Percentiles rank a stretch among this genome's conserved stretches.
phyloP scores from a whole-genome alignment of 2,797 vertebrate species.

The Leptatherina wallacei region DNA sequence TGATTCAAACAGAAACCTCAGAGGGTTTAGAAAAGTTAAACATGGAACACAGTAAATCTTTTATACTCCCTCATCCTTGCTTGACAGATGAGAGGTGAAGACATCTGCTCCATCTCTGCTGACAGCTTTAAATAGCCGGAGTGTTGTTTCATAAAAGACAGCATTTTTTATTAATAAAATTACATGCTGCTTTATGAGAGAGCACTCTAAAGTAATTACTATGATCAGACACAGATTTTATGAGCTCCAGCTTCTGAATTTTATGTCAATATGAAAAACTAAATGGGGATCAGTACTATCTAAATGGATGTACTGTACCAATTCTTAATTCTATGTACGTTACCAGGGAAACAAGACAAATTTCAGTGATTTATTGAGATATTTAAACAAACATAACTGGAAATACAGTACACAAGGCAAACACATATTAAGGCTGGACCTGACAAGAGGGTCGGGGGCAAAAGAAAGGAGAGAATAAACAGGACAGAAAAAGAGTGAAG shows the following conservation, averaged over 20 bases:
- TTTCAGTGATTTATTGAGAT: no score
- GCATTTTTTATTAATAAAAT: constrained; percentile 34
- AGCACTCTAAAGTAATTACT: constrained; percentile 16
- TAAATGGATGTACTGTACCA: not conserved
- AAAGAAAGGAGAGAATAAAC: no score
- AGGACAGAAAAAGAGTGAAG: no score
- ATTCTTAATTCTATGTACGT: not conserved
- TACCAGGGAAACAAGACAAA: no score
- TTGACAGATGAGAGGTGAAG: constrained; percentile 27
- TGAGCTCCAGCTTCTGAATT: constrained; percentile 22
- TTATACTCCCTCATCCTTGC: constrained; percentile 8
- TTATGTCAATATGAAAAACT: constrained; percentile 4
- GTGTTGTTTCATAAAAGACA: constrained; percentile 23
- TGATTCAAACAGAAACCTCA: constrained; percentile 24
- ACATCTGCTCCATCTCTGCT: constrained; percentile 18
- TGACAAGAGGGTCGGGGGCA: no score
- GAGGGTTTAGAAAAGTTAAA: constrained; percentile 22
- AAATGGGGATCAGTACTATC: not conserved
- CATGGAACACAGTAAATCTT: constrained; percentile 30
- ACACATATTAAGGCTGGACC: not conserved
- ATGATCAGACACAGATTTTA: constrained; percentile 11
- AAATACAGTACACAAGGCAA: no score
- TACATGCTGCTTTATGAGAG: constrained; percentile 22
- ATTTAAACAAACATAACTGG: no score
- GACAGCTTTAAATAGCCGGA: constrained; percentile 21